Conservation (phyloP, 2,888 invertebrate genomes). For the Bombylius major region DNA sequence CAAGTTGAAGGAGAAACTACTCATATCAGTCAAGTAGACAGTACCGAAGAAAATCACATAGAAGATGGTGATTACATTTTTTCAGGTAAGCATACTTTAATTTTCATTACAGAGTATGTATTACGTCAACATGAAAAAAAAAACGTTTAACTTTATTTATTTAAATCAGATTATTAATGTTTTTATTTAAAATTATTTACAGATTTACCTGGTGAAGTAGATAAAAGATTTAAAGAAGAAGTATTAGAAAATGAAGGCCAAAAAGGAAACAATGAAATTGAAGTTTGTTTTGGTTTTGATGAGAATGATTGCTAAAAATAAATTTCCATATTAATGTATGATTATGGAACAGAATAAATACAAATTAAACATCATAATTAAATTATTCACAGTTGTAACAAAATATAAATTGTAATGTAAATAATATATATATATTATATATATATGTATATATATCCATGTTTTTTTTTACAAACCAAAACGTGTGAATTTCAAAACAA, state of each 20-base stretch:
- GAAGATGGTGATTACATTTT: slow-evolving; percentile 32
- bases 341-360: no score
- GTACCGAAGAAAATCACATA: slow-evolving; percentile 1
- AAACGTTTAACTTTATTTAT: not conserved
- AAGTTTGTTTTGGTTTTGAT: slow-evolving; percentile 75
- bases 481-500: no score
- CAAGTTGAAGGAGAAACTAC: slow-evolving; percentile 48
- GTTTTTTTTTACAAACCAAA: no score
- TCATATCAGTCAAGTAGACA: not conserved
- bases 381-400: no score
- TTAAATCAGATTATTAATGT: not conserved
- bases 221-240: slow-evolving; percentile 31
- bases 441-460: no score
- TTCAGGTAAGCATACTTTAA: slow-evolving; percentile 18
- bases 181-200: not conserved
- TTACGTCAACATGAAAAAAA: no score
- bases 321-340: no score
- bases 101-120: no score
- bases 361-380: no score
- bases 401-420: no score
- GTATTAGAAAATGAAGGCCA: slow-evolving; percentile 3
- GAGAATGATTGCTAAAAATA: slow-evolving; percentile 32
- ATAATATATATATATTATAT: no score
- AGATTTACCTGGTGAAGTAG: slow-evolving; percentile 38
- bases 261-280: slow-evolving; percentile 46